Conservation (phyloP, 1,140 invertebrate genomes). For the Ganaspis sp. region DNA sequence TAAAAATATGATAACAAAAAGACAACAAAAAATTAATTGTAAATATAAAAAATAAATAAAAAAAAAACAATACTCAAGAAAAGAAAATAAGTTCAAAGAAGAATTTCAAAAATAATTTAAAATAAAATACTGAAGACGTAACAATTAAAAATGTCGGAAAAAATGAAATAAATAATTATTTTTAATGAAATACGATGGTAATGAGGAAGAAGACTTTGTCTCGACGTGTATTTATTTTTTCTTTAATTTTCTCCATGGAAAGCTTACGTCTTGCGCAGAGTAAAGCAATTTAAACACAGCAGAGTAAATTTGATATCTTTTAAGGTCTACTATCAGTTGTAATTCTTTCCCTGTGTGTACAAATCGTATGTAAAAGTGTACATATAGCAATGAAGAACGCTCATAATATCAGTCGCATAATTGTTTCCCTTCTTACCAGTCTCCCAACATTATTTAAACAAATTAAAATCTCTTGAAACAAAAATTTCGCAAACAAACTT, state of each 20-base stretch:
- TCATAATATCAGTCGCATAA: neutral
- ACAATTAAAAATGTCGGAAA: no score
- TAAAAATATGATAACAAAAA: no score
- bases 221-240: neutral
- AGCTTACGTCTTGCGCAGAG: neutral
- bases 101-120: no score
- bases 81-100: no score
- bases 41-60: no score
- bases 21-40: no score
- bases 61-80: no score
- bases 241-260: neutral
- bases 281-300: constrained; percentile 21
- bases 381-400: constrained; percentile 14
- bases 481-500: neutral
- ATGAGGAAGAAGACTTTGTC: neutral
- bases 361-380: neutral
- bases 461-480: neutral
- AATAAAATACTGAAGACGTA: no score
- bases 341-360: neutral
- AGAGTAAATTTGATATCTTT: constrained; percentile 30
- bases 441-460: constrained; percentile 43
- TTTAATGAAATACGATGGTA: neutral
- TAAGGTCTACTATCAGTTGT: constrained; percentile 28
- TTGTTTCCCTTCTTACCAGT: constrained; percentile 11
- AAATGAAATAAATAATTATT: no score